Percentiles rank a stretch among this genome's conserved stretches.
phyloP scores from a whole-genome alignment of 2,113 vertebrate species.

The Astatotilapia flaviijosephi region DNA sequence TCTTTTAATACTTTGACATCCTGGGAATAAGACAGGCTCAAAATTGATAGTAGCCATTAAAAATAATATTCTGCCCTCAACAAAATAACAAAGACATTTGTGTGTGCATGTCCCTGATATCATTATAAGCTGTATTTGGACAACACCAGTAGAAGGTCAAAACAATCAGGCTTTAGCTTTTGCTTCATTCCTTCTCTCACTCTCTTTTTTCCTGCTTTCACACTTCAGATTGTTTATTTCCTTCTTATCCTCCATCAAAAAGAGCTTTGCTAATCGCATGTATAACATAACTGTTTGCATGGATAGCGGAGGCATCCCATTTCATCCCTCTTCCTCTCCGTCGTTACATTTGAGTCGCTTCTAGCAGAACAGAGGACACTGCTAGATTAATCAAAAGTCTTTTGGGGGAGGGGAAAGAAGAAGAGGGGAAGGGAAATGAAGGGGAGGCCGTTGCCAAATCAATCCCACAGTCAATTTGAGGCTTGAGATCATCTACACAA shows the following conservation, averaged over 20 bases:
- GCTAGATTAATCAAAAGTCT: constrained; percentile 56
- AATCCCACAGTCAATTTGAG: constrained; percentile 60
- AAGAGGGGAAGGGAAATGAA: constrained; percentile 2
- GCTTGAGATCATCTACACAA: constrained; percentile 42
- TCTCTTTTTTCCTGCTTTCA: not conserved
- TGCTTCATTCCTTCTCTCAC: not conserved
- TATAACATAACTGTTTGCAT: constrained; percentile 10
- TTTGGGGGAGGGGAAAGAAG: constrained; percentile 15
- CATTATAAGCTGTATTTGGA: not conserved
- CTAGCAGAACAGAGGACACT: constrained; percentile 4
- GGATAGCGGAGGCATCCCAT: not conserved
- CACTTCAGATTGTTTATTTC: not conserved
- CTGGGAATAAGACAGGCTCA: not conserved
- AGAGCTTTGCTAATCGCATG: constrained; percentile 4
- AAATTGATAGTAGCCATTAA: not conserved
- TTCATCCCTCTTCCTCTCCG: not conserved
- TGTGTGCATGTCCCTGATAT: not conserved
- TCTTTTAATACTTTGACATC: not conserved
- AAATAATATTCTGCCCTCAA: not conserved
- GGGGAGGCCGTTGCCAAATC: constrained; percentile 41
- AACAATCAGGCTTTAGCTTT: not conserved
- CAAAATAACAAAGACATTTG: not conserved
- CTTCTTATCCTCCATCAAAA: constrained; percentile 1
- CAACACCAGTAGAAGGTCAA: not conserved
- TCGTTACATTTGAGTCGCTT: not conserved